These are phyloP conservation scores for Megaceryle alcyon DNA, from an alignment of 2,797 vertebrate genomes.

Conservation along the genomic window DNA sequence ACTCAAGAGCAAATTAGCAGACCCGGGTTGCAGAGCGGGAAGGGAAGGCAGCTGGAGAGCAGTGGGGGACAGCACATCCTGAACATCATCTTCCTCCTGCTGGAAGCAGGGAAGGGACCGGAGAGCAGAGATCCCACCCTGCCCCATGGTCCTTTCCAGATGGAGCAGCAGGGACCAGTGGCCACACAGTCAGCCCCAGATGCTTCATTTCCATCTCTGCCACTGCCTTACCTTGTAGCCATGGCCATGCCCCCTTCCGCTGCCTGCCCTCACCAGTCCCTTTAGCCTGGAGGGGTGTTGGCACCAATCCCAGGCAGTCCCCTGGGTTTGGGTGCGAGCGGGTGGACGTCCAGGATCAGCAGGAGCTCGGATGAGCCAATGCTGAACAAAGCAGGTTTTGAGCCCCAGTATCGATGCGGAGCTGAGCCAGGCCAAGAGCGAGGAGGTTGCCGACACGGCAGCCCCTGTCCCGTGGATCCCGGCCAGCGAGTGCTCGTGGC, in stretches of 20 bases:
- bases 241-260: rapidly evolving
- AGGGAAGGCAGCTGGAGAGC: background rate
- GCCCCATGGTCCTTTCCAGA: background rate
- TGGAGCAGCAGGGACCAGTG: background rate
- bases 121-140: background rate
- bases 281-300: background rate
- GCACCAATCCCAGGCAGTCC: background rate
- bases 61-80: background rate
- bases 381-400: slow-evolving; percentile 4
- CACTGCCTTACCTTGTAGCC: background rate
- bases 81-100: background rate
- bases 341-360: background rate
- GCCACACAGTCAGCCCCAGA: background rate
- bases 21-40: background rate
- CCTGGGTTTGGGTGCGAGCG: background rate
- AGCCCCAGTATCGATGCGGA: background rate
- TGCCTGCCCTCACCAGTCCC: background rate
- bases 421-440: background rate
- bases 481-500: rapidly evolving
- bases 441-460: background rate
- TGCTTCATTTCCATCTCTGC: background rate
- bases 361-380: background rate
- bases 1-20: background rate
- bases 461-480: background rate
- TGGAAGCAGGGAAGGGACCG: rapidly evolving